These are phyloP conservation scores for Engraulis encrasicolus DNA, from an alignment of 2,113 vertebrate species.

Conservation along the genomic window DNA sequence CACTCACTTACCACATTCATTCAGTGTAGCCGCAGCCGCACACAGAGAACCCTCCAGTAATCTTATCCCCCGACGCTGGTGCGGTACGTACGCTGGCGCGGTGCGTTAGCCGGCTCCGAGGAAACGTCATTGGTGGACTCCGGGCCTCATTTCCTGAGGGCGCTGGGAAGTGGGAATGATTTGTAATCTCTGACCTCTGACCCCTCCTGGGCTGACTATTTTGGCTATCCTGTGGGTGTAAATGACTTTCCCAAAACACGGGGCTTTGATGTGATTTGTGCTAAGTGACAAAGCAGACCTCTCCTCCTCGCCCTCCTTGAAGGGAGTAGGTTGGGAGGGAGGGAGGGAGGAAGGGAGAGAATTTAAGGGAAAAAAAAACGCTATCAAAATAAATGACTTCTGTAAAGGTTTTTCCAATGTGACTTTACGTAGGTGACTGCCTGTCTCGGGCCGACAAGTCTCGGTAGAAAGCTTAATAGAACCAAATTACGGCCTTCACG, in stretches of 20 bases:
- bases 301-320: not conserved
- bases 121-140: slow-evolving; percentile 2
- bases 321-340: not conserved
- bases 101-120: not conserved
- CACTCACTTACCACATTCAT: slow-evolving; percentile 8
- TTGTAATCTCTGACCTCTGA: slow-evolving; percentile 7
- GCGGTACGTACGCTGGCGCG: too few relatives aligned
- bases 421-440: not conserved
- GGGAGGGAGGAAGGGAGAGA: too few relatives aligned
- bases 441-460: not conserved
- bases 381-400: not conserved
- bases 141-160: slow-evolving; percentile 8
- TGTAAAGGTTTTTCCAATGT: not conserved
- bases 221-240: slow-evolving; percentile 6
- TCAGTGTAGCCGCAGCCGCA: slow-evolving; percentile 14
- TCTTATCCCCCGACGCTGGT: not conserved
- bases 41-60: not conserved
- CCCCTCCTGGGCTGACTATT: not conserved
- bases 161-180: slow-evolving; percentile 14
- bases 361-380: too few relatives aligned
- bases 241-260: slow-evolving; percentile 28
- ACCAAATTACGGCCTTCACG: not conserved
- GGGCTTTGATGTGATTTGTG: slow-evolving; percentile 32
- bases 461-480: not conserved
- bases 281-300: slow-evolving; percentile 18